Evolutionary conservation across 2,888 invertebrate species (phyloP), one percentile per base, ranked within the genome.

Genomic region (Sycophila texana): DNA sequence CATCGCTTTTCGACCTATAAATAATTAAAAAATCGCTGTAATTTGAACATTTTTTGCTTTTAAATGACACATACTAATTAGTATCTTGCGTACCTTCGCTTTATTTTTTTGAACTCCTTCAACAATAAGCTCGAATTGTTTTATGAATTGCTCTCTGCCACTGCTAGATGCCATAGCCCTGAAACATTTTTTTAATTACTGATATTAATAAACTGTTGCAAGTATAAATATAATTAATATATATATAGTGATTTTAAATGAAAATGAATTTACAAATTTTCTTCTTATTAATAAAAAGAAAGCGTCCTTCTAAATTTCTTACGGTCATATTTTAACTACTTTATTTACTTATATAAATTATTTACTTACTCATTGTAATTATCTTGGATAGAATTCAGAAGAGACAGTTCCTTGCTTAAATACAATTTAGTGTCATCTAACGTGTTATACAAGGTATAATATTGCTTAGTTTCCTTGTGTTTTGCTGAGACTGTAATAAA

Each of bases 391-490:
- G 97, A 97, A 91, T 97, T 97, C 30, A 98, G 91, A 73, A 98
- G 90, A 30, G 95, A 95, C 74, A 98, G 92, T 91, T 99, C 99
- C 89, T 98, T 98, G 82, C 95, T 95, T 87, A 98, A 94, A 90
- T 98, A 99, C 58, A 96, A 92, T 90, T 97, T 96, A n/a, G 97
- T 96, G 91, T 99, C 98, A 89, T 97, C 96, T 74, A 99, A 92
- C 2, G 98, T 98, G 90, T 99, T 99, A 91, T 98, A 98, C 81
- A 99, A 93, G 58, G 97, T 97, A 90, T 96, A 99, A 92, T 97
- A 98, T 92, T 99, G 98, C 91, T 99, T 99, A 0, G 99, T 99
- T 92, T 99, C 98, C 89, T 96, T 95, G 90, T 99, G 98, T 87
- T 97, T 98, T 47, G 96, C 95, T 82, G 98, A 96, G 87, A 99